Percentiles rank a stretch among this genome's conserved stretches.
These are phyloP conservation scores for Dromococcyx pavoninus DNA, from an alignment of 2,797 vertebrate genomes.

Conservation along the genomic window DNA sequence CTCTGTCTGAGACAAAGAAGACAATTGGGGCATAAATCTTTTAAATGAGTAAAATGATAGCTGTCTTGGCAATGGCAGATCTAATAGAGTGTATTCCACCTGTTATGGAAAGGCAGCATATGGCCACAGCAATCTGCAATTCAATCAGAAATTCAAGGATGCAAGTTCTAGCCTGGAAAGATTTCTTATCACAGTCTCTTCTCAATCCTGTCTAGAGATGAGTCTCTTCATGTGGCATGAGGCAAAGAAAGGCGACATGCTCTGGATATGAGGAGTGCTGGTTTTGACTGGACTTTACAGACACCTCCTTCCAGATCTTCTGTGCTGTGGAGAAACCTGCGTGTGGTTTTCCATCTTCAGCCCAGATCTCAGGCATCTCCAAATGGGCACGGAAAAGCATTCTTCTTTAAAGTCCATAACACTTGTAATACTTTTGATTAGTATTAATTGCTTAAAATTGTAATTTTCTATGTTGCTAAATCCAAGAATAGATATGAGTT, in stretches of 20 bases:
- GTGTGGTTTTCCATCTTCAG: background rate
- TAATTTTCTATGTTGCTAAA: background rate
- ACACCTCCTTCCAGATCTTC: background rate
- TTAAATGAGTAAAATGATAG: conserved; percentile 60
- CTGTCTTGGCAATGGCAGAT: conserved; percentile 49
- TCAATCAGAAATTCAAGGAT: conserved; percentile 34
- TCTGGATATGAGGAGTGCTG: background rate
- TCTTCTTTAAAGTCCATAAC: background rate
- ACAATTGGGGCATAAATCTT: conserved; percentile 55
- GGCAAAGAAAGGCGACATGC: background rate
- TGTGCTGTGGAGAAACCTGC: fast-evolving
- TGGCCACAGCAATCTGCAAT: conserved; percentile 44
- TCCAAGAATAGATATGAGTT: background rate
- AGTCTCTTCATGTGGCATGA: background rate
- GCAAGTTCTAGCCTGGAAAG: conserved; percentile 19
- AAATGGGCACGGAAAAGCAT: background rate
- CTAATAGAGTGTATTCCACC: conserved; percentile 63
- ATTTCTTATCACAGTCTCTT: conserved; percentile 3
- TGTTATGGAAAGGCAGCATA: conserved; percentile 58
- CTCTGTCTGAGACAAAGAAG: background rate
- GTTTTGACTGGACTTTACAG: background rate
- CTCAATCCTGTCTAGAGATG: background rate
- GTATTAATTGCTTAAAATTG: background rate
- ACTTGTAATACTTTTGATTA: background rate
- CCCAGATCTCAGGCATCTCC: background rate